Evolutionary conservation across 2,113 vertebrate species (phyloP).

Genomic region (Willisornis vidua): DNA sequence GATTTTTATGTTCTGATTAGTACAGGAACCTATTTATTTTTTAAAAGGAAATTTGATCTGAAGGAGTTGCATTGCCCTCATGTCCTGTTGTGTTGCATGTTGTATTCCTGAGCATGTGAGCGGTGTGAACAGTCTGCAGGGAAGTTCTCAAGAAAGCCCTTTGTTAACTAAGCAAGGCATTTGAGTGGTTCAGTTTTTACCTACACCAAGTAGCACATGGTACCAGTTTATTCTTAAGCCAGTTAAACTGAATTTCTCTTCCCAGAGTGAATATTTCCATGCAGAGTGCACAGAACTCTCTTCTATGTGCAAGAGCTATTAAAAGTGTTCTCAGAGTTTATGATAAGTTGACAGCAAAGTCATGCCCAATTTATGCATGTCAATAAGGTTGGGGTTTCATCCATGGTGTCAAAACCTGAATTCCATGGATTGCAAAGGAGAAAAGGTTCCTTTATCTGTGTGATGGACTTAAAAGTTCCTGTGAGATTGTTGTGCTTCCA

Average conservation of each 20-base stretch:
- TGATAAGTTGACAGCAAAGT: background rate
- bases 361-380: background rate
- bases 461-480: background rate
- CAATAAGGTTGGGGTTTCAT: background rate
- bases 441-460: background rate
- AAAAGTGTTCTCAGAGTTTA: background rate
- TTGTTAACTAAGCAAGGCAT: background rate
- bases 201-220: background rate
- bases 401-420: background rate
- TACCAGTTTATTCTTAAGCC: background rate
- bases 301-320: background rate
- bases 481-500: background rate
- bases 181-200: background rate
- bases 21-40: background rate
- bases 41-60: background rate
- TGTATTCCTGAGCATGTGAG: background rate
- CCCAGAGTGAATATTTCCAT: background rate
- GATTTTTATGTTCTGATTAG: background rate
- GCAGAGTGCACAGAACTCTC: background rate
- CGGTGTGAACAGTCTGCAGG: background rate
- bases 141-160: background rate
- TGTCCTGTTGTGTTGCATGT: background rate
- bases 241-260: background rate
- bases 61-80: background rate
- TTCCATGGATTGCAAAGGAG: background rate